Evolutionary conservation across 2,113 vertebrate species (phyloP), one percentile per base, ranked within the genome.

Genomic region (Petrocephalus microphthalmus): DNA sequence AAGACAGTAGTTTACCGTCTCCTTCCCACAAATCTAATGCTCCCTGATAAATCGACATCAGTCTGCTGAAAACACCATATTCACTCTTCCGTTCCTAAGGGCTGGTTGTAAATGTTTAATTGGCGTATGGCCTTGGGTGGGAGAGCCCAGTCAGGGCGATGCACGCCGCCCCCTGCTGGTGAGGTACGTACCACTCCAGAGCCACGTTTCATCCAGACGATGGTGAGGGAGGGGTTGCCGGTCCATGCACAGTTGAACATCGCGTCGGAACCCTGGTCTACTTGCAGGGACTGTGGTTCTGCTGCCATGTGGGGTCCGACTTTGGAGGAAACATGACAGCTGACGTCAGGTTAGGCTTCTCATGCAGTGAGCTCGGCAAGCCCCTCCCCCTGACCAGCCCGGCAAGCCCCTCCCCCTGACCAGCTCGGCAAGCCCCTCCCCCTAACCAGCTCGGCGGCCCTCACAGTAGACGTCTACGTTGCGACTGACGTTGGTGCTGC

Each of bases 141-240:
- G 15, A 78, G 8, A 33, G 67, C 19, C 13, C 49, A 71, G 15
- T 7, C 1, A 2, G 64, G 22, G n/a, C 19, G 15, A 53, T 7
- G 11, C 15, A 81, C 11, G 13, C 33, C 5, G 3, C 71, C 71
- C 71, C 33, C 71, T 19, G 33, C 71, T 78, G 71, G 17, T 7
- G 29, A 17, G 81, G n/a, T 2, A 94, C 98, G 94, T 92, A 99
- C 98, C 96, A 99, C 98, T 45, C 98, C 98, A 0, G 98, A 99
- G 83, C 98, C 98, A 19, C 97, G 94, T 90, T 99, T 99, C 98
- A 99, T 99, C 98, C 98, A 99, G 67, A 99, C 98, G 0, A 99
- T 99, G 89, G 98, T 99, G 52, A 99, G 96, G 0, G 98, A 99
- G 0, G 98, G 98, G 92, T 99, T 99, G 91, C 98, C 98, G 0